These are phyloP conservation scores for Nephrotoma guestfalica DNA, from an alignment of 2,888 invertebrate species.

Conservation along the genomic window DNA sequence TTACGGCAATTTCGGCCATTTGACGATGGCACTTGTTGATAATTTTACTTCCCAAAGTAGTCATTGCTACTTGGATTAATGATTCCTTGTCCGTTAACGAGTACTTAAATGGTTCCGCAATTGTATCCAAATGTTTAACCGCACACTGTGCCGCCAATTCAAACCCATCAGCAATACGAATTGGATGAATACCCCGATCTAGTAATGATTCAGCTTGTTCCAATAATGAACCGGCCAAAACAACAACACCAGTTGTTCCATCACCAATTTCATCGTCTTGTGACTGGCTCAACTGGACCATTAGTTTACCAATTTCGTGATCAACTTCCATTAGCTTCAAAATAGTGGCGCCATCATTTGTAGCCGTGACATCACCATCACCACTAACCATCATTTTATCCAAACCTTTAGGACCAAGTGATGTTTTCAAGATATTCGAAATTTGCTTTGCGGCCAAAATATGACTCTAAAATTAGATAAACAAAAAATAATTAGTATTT, in stretches of 20 bases:
- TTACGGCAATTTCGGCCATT: conserved; percentile 97
- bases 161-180: conserved; percentile 96
- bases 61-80: conserved; percentile 90
- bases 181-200: conserved; percentile 96
- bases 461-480: conserved; percentile 61
- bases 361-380: conserved; percentile 95
- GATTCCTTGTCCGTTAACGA: conserved; percentile 71
- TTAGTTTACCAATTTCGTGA: conserved; percentile 92
- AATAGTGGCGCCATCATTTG: conserved; percentile 99
- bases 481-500: neutral
- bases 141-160: conserved; percentile 91
- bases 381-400: conserved; percentile 96
- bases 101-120: conserved; percentile 82
- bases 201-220: conserved; percentile 88
- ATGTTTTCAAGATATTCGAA: conserved; percentile 76
- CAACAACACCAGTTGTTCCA: conserved; percentile 97
- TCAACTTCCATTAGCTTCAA: conserved; percentile 98
- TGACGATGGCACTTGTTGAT: conserved; percentile 92
- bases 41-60: conserved; percentile 95
- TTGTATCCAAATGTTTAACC: conserved; percentile 67
- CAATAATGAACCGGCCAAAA: conserved; percentile 66
- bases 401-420: conserved; percentile 90
- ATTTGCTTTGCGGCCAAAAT: conserved; percentile 94
- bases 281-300: conserved; percentile 96
- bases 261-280: conserved; percentile 99